Evolutionary conservation across 2,888 invertebrate species (phyloP), one percentile per base, ranked within the genome.

Genomic region (Buathra laborator): DNA sequence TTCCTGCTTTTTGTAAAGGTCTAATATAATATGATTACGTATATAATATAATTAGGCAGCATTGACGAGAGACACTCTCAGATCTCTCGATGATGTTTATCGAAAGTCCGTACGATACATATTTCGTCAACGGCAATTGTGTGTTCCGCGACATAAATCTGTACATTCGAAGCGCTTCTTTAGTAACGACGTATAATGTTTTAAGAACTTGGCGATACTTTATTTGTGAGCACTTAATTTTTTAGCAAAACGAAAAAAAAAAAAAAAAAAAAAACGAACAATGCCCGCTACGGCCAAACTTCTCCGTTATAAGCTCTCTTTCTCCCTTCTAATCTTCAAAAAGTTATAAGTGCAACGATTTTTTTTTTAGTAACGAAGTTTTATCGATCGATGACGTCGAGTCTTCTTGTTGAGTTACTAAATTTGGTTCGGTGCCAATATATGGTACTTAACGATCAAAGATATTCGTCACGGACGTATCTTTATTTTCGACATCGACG

Each of bases 1-100:
- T 78, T 77, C 46, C 19, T 68, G 75, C 74, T 79, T 81, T 85
- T 79, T 77, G 67, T 84, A 72, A 83, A 66, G 44, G 70, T 83
- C 72, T 78, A 75, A 74, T 81, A 66, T 81, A 74, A 48, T 68
- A 79, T 53, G 79, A 51, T 56, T 83, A 80, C 51, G 67, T 70
- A 80, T 75, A 46, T 72, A 14, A 76, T 56, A 53, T 74, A 74
- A 71, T 74, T 59, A 62, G 74, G 74, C 74, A 78, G 29, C 68
- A 44, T 62, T 14, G 4, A 1, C 53, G 51, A 70, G 53, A 48
- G 37, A 67, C 56, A 32, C 16, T 46, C 44, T 74, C 43, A 66
- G 24, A 76, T 37, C 64, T 75, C 14, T 48, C 64, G 75, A 16
- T 19, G 51, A 64, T 64, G 62, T 64, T 51, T 9, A 72, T 72